Percentiles rank a stretch among this genome's conserved stretches.
These are phyloP conservation scores for Chondrilla cf. caribensis DNA, from an alignment of 37 sponge, comb jelly and placozoan genomes.

Conservation along the genomic window DNA sequence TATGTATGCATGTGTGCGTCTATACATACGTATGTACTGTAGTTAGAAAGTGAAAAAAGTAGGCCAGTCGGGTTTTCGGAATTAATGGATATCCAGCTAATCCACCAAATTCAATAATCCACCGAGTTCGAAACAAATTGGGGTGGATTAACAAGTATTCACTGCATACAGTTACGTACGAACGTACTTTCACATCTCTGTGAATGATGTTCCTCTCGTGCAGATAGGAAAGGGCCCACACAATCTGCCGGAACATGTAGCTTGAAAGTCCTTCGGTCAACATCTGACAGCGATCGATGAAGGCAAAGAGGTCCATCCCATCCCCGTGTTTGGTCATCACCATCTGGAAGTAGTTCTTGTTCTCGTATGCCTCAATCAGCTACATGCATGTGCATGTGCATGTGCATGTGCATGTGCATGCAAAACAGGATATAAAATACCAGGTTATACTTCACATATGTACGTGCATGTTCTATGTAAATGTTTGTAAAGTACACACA, in stretches of 20 bases:
- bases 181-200: slow-evolving; percentile 66
- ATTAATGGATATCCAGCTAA: too few species aligned
- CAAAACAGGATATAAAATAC: neutral
- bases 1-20: too few species aligned
- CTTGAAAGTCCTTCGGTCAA: slow-evolving; percentile 77
- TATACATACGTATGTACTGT: too few species aligned
- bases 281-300: slow-evolving; percentile 73
- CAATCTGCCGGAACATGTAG: slow-evolving; percentile 93
- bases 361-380: slow-evolving; percentile 89
- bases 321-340: slow-evolving; percentile 95
- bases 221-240: slow-evolving; percentile 55
- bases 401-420: neutral
- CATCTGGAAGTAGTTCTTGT: slow-evolving; percentile 82
- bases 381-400: neutral
- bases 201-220: slow-evolving; percentile 63
- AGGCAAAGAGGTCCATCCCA: slow-evolving; percentile 91
- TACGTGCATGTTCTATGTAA: too few species aligned
- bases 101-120: too few species aligned
- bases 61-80: too few species aligned
- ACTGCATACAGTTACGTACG: too few species aligned
- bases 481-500: too few species aligned
- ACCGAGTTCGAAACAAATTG: too few species aligned
- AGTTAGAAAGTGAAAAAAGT: too few species aligned
- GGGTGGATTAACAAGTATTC: too few species aligned
- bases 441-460: too few species aligned